These are phyloP conservation scores for Syrmaticus mikado DNA, from an alignment of 2,113 vertebrate genomes.

Conservation along the genomic window DNA sequence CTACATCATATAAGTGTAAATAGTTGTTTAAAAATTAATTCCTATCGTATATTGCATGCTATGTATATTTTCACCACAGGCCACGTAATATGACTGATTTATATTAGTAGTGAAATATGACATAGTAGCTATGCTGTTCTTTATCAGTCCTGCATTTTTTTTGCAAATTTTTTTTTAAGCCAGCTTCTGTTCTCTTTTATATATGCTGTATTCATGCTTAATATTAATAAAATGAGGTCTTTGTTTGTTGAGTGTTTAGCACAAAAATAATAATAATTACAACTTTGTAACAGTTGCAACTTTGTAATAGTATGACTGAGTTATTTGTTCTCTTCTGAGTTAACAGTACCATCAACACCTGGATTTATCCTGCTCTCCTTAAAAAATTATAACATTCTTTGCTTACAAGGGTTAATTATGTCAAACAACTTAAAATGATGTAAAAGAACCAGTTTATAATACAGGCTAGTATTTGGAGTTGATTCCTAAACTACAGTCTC, in stretches of 20 bases:
- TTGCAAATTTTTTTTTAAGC: slow-evolving; percentile 1
- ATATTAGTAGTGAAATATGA: neutral
- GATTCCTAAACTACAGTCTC: slow-evolving; percentile 58
- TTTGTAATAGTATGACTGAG: neutral
- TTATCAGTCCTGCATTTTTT: neutral
- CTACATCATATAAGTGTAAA: neutral
- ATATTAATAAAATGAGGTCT: slow-evolving; percentile 21
- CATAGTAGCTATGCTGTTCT: neutral
- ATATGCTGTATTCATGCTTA: neutral
- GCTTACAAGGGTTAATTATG: slow-evolving; percentile 42
- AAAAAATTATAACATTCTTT: slow-evolving; percentile 12
- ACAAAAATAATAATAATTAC: neutral
- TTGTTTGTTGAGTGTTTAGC: slow-evolving; percentile 9
- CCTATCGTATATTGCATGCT: neutral
- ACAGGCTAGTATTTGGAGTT: slow-evolving; percentile 3
- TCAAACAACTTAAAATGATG: slow-evolving; percentile 38
- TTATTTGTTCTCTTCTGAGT: neutral
- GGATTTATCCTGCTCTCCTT: neutral
- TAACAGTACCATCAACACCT: neutral
- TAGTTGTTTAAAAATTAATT: slow-evolving; percentile 12
- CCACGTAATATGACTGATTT: neutral
- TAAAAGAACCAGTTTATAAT: slow-evolving; percentile 39
- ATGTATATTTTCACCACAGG: neutral
- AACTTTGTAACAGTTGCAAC: neutral
- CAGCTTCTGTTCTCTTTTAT: neutral